Percentiles rank a stretch among this genome's conserved stretches.
These are phyloP conservation scores for Onychostoma macrolepis DNA, from an alignment of 2,113 vertebrate genomes.

Conservation along the genomic window DNA sequence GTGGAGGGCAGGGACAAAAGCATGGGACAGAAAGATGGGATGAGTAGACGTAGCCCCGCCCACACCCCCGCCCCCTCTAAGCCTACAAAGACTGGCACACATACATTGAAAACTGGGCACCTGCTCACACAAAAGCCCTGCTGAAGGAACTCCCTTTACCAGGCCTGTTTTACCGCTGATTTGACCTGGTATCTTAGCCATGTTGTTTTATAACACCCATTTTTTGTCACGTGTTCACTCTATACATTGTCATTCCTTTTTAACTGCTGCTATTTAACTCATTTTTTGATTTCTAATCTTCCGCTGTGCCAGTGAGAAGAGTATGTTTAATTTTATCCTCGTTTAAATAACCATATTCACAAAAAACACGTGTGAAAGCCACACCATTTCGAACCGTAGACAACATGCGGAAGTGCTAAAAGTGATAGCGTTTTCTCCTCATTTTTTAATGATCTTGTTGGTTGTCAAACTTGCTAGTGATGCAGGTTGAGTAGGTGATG, in stretches of 20 bases:
- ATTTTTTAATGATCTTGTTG: neutral
- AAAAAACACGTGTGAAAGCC: slow-evolving; percentile 4
- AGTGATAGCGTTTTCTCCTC: slow-evolving; percentile 11
- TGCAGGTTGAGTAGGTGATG: slow-evolving; percentile 34
- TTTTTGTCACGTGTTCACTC: slow-evolving; percentile 58
- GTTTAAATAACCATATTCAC: slow-evolving; percentile 16
- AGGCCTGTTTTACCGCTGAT: slow-evolving; percentile 29
- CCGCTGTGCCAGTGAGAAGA: neutral
- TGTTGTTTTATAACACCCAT: slow-evolving; percentile 48
- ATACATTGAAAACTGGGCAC: slow-evolving; percentile 50
- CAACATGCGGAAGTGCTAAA: neutral
- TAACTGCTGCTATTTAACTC: slow-evolving; percentile 79
- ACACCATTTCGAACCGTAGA: slow-evolving; percentile 31
- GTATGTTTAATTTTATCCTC: slow-evolving; percentile 32
- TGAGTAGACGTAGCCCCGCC: slow-evolving; percentile 60
- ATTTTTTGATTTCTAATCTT: slow-evolving; percentile 45
- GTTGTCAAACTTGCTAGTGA: slow-evolving; percentile 22
- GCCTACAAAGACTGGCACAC: slow-evolving; percentile 62
- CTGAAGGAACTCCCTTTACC: slow-evolving; percentile 59
- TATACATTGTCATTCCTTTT: slow-evolving; percentile 71
- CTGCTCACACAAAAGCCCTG: slow-evolving; percentile 51
- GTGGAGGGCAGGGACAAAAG: slow-evolving; percentile 67
- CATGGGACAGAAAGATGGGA: slow-evolving; percentile 61
- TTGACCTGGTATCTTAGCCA: slow-evolving; percentile 46
- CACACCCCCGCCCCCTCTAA: slow-evolving; percentile 52